Base-by-base conservation (phyloP, 2,113 vertebrate species). In the Sphaerodactylus townsendi region DNA sequence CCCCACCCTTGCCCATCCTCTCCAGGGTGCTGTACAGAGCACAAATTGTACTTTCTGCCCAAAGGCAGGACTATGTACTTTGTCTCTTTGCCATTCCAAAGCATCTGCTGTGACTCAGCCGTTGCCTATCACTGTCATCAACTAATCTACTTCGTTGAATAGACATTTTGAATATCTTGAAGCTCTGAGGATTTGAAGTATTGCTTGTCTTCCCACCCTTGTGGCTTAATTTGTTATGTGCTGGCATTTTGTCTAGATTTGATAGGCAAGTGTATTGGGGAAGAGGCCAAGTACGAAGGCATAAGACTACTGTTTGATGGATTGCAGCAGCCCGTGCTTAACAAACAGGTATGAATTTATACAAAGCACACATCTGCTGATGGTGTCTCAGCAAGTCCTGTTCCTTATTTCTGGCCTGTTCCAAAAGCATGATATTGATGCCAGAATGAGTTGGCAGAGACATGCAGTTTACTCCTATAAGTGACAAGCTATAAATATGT, bases 281-380 rank as follows among this genome's bases (percentile, higher is more conserved):
- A 99, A 86, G 98, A 99, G 77, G 95, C 97, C 0, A 98, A 97
- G 71, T 97, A 97, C 0, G 97, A 99, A 89, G 98, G 98, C 1
- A 92, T 99, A 79, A 94, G 96, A 53, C 96, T 99, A 82, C 94
- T 99, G 0, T 99, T 99, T 80, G 97, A 98, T 15, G 95, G 95
- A 6, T 80, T 99, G 65, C 99, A 99, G 91, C 98, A 99, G 83
- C 98, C 99, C 4, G 96, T 99, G 39, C 98, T 99, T 90, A 99
- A 99, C 95, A 99, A 99, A 91, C 99, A 99, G 98, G 99, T 99
- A 15, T 37, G 4, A 35, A 37, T 75, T 35, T 41, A 77, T 83
- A 82, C 25, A 65, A 82, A 35, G 35, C 30, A 66, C 6, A 3
- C 21, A 64, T 35, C 70, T 35, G n/a, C 50, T 41, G 77, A 28